phyloP scores from a whole-genome alignment of 2,797 vertebrate species.

The Eutrigla gurnardus region DNA sequence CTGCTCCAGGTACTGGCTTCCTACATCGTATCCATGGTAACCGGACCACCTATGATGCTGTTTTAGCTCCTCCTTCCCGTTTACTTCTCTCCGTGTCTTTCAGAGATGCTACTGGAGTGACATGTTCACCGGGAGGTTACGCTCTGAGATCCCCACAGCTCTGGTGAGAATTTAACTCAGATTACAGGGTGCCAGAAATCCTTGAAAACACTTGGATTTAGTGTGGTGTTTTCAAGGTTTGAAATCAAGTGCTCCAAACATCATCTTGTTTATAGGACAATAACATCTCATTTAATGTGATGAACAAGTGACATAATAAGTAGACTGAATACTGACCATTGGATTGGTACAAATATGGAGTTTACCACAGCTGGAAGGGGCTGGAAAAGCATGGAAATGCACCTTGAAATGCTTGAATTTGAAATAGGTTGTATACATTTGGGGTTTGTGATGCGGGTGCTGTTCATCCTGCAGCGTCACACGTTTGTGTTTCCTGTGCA shows the following conservation, averaged over 20 bases:
- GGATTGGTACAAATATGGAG: too few species aligned
- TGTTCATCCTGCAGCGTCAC: too few species aligned
- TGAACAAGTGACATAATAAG: too few species aligned
- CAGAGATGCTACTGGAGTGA: slow-evolving; percentile 98
- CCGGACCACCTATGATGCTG: neutral
- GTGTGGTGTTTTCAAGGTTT: neutral
- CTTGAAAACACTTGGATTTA: neutral
- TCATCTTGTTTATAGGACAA: too few species aligned
- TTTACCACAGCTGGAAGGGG: too few species aligned
- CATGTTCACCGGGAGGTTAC: slow-evolving; percentile 96
- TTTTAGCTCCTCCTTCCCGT: neutral
- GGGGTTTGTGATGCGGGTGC: too few species aligned
- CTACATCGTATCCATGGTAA: neutral
- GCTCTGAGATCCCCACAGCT: slow-evolving; percentile 94
- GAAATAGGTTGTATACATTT: too few species aligned
- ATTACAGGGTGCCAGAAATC: too few species aligned
- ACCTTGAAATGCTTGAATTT: too few species aligned
- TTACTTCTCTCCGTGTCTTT: slow-evolving; percentile 20
- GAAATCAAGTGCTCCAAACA: neutral
- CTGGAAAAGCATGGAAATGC: too few species aligned
- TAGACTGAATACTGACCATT: too few species aligned
- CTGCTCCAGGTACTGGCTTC: slow-evolving; percentile 88
- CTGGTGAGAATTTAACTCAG: slow-evolving; percentile 83
- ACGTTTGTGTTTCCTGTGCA: neutral
- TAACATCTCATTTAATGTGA: too few species aligned